Evolutionary conservation across 2,797 vertebrate species (phyloP), one percentile per base, ranked within the genome.

Genomic region (Austrolebias charrua): DNA sequence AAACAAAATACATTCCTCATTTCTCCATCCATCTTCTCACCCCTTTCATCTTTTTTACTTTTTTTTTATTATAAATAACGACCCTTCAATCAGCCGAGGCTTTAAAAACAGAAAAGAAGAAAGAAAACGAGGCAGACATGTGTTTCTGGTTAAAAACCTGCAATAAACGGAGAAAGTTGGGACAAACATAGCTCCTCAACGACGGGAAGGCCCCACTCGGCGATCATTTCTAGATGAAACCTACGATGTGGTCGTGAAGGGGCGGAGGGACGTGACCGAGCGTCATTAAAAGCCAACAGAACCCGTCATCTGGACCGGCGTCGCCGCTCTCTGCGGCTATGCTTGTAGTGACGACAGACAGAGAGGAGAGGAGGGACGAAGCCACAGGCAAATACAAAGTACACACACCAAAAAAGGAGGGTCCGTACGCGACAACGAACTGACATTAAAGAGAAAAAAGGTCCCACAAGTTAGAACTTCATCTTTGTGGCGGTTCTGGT

Each of bases 121-220:
- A 35, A 35, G 8, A 35, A 35, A 35, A 7, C 7, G 10, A n/a
- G 13, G 19, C 42, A 54, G 40, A 75, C 79, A 78, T 76, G 78
- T 85, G 88, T 76, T 80, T 65, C 66, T 82, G 78, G 65, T 86
- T 66, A 31, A 66, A 61, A 76, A 71, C 52, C 61, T 66, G 56
- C 67, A 74, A 55, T 80, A 51, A 76, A 73, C 57, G 14, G 0
- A 50, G 43, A 12, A 46, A 58, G 31, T 4, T 1, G 57, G 61
- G 46, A 61, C 71, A 66, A 71, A 84, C 71, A 77, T 75, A 78
- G 79, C n/a, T 24, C 24, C 24, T 24, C 24, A 24, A 24, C 1
- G 24, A 24, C 24, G 3, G 24, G 24, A 16, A 19, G 12, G 50
- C 52, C 54, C 71, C 43, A 2, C 42, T 59, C 1, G 55, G 43